Base-by-base conservation (phyloP, 2,113 vertebrate genomes). In the Thermophis baileyi region DNA sequence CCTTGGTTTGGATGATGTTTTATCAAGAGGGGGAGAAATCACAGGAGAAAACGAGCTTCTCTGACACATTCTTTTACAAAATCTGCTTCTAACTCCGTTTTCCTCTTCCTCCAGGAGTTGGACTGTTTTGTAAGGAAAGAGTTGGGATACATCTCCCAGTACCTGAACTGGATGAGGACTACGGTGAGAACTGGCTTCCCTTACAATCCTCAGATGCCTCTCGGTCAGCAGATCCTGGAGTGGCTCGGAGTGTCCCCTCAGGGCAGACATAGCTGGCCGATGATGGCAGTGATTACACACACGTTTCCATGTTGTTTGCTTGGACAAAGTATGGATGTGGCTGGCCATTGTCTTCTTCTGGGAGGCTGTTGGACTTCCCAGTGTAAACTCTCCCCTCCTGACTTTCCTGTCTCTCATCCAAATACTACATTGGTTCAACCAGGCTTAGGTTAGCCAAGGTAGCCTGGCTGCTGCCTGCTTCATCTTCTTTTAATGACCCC, bases 81-180 rank as follows among this genome's bases (percentile, higher is more conserved):
- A 0, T 0, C 0, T 5, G 0, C n/a, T 11, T 88, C 40, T 54
- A 44, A 3, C 60, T 44, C 54, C 44, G 50, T 92, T 74, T 92
- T 51, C 89, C 90, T 91, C 25, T 88, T 55, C 74, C 85, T 51
- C 25, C 95, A 98, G 98, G 97, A 98, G 8, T 95, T 97, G 0
- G 50, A 94, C 85, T 98, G 98, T 91, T 97, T 98, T 92, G 93
- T 95, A 3, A 91, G 57, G 40, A 97, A 96, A 94, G 97, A 97
- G 92, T 91, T 97, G 89, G 90, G 91, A 1, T 97, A 97, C 89
- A 96, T 98, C 10, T 27, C 93, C 0, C 97, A 98, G 93, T 98
- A 98, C 12, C 86, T 97, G 30, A 93, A 47, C 89, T 98, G 98
- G 98, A 96, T 97, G 0, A 95, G 94, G 90, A 96, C 96, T 49